Conservation (phyloP, 2,113 vertebrate genomes). For the Egretta garzetta region DNA sequence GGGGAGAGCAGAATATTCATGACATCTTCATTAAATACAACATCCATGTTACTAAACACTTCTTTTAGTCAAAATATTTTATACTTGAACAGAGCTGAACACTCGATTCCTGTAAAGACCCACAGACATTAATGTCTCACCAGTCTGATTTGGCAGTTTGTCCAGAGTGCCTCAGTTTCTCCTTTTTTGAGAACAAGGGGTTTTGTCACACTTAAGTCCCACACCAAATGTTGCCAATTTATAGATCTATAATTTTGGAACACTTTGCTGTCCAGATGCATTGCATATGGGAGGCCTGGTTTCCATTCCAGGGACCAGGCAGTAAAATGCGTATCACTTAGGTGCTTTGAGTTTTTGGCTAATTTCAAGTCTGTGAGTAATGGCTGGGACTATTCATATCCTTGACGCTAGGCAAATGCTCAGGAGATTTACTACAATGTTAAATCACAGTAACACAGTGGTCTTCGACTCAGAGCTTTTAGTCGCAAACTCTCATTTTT, state of each 20-base stretch:
- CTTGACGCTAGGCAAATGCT: not conserved
- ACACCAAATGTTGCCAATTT: not conserved
- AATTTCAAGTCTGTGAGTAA: slow-evolving; percentile 44
- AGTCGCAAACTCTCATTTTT: not conserved
- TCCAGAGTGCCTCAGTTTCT: not conserved
- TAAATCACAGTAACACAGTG: not conserved
- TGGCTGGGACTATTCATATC: not conserved
- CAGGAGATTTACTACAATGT: not conserved
- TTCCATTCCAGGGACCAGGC: not conserved
- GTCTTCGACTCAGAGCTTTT: not conserved
- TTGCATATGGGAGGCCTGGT: slow-evolving; percentile 36
- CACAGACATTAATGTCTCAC: not conserved
- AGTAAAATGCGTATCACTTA: slow-evolving; percentile 15
- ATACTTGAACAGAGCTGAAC: not conserved
- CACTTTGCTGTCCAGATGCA: slow-evolving; percentile 4
- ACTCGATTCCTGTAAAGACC: not conserved
- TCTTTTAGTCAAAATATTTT: not conserved
- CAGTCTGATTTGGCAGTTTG: not conserved
- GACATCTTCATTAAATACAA: not conserved
- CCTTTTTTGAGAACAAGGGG: not conserved
- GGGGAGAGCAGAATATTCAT: not conserved
- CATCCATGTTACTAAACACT: not conserved
- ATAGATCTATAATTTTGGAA: not conserved
- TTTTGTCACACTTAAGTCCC: not conserved
- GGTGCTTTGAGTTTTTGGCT: slow-evolving; percentile 23